Base-by-base conservation (phyloP, 2,113 vertebrate genomes). In the human region DNA sequence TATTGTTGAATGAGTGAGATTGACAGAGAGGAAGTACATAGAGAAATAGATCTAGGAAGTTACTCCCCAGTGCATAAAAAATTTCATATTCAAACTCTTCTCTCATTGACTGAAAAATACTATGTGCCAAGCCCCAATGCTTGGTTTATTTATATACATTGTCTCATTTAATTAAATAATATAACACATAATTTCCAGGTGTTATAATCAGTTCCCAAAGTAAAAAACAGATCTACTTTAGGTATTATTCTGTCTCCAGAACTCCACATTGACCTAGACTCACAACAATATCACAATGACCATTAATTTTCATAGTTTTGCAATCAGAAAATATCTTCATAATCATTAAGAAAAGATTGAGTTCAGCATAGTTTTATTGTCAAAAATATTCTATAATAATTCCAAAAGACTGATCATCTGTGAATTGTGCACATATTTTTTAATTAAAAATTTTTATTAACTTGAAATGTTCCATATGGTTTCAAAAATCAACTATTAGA, bases 401-500 rank as follows among this genome's bases (percentile, higher is more conserved):
- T 90, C 52, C 48, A 79, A 40, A 97, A 70, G 35, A 76, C 30
- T 35, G 43, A 12, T 76, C 35, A 93, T 40, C 45, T 76, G 35
- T 50, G 8, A 94, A 80, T 52, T 48, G 18, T 76, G 27, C 20
- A 78, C 30, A 50, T 90, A 59, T 61, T 89, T 61, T 61, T 94
- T 38, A 80, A 80, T 86, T 89, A 78, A 93, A 94, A 83, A 59
- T 78, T 88, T 83, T 87, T 38, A 93, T 78, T 73, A 94, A 87
- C 45, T 90, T 97, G 40, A 87, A 82, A 82, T 90, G 57, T 93
- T 78, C 80, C 20, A 13, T 59, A 59, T 55, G n/a, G 4, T 64
- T 93, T 89, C 8, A n/a, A 91, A 91, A 93, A 48, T 93, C 83
- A 93, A 4, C 40, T 64, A 64, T 64, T 32, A 64, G 61, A 35